Evolutionary conservation across 1,140 invertebrate genomes (phyloP).

Genomic region (Lutraria rhynchaena): DNA sequence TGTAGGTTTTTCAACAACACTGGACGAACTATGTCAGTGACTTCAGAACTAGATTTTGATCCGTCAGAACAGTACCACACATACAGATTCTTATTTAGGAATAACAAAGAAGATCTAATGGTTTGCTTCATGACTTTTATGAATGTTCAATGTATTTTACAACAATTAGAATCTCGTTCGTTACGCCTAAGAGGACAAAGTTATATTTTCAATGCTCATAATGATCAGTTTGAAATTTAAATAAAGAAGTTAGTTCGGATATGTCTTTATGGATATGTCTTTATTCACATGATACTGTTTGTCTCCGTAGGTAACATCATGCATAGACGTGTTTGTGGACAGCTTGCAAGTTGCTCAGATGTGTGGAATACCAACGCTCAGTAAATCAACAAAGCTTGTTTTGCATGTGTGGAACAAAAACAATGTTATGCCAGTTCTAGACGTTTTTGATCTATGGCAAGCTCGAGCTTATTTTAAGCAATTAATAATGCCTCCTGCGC

Average conservation of each 20-base stretch:
- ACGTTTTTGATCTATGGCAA: conserved; percentile 50
- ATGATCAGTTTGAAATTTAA: background rate
- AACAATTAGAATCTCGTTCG: background rate
- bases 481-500: conserved; percentile 55
- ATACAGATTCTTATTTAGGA: conserved; percentile 44
- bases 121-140: conserved; percentile 22
- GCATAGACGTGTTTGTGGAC: conserved; percentile 53
- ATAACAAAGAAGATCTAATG: conserved; percentile 38
- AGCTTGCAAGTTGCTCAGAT: conserved; percentile 14
- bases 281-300: background rate
- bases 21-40: conserved; percentile 27
- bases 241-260: background rate
- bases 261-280: background rate
- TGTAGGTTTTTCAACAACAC: conserved; percentile 39
- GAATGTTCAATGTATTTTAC: background rate
- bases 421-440: conserved; percentile 45
- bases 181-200: background rate
- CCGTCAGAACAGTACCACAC: conserved; percentile 40
- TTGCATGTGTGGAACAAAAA: conserved; percentile 63
- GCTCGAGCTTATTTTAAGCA: conserved; percentile 48
- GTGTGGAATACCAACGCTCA: conserved; percentile 60
- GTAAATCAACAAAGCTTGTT: conserved; percentile 24
- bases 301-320: conserved; percentile 57
- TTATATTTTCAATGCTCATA: background rate
- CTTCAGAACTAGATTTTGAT: conserved; percentile 33